Base-by-base conservation (phyloP, 2,113 vertebrate genomes). In the Tetrao urogallus region DNA sequence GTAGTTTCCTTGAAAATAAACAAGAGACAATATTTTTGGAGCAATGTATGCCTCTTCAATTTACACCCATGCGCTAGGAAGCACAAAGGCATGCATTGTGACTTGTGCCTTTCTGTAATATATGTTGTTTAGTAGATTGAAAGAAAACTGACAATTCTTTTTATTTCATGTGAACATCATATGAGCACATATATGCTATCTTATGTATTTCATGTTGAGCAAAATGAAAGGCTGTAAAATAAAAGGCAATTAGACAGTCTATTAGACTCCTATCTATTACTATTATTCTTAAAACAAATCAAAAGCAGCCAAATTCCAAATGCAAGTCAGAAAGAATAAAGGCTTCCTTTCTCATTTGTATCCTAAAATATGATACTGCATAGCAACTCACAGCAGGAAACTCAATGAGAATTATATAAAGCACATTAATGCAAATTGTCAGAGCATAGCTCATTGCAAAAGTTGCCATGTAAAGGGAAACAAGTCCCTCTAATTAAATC, bases 401-500 rank as follows among this genome's bases (percentile, higher is more conserved):
- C 70, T 75, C 69, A 70, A 93, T 92, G 90, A 96, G 97, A 97
- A 93, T 90, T 96, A 95, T 83, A 92, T 95, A 94, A 97, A 93
- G 52, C 75, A 89, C 45, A 83, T 93, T 95, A 93, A 96, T 97
- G 96, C 71, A 97, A 96, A 95, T 97, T 95, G 89, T 94, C 64
- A 89, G 70, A 96, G 73, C 72, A 82, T 90, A 95, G 79, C 93
- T 97, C 84, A 20, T 4, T 86, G 88, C 65, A 86, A 86, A 98
- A 97, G 88, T 94, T 94, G 76, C 87, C 75, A 3, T 83, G 83
- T 87, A 96, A 95, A 96, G 73, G 88, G 77, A 97, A 97, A 96
- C 77, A 92, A 93, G 87, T 96, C 96, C 86, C 42, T 94, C 95
- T 97, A 98, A 98, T 98, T 97, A 97, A 97, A 97, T 97, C 88